Conservation (phyloP, 2,888 invertebrate genomes). For the Drosophila meridiana region DNA sequence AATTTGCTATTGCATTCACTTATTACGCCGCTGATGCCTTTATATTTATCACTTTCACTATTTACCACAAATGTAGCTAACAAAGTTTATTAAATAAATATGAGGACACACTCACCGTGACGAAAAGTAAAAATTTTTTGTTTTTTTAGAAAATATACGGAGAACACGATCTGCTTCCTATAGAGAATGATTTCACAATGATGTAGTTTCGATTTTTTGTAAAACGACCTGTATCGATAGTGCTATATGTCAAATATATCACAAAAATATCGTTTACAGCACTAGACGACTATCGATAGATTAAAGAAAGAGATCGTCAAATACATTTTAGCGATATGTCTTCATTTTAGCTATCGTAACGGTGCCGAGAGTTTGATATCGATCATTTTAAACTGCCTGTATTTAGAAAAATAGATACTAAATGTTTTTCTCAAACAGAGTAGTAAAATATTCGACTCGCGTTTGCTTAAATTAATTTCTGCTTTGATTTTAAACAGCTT, state of each 20-base stretch:
- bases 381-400: not conserved
- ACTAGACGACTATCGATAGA: not conserved
- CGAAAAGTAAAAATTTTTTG: slow-evolving; percentile 7
- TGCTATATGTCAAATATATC: not conserved
- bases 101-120: slow-evolving; percentile 47
- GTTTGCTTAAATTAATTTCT: not conserved
- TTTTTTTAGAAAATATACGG: not conserved
- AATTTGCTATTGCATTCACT: slow-evolving; percentile 16
- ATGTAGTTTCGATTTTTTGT: slow-evolving; percentile 10
- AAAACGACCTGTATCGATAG: not conserved
- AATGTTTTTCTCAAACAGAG: not conserved
- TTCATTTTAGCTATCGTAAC: not conserved
- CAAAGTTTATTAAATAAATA: slow-evolving; percentile 17
- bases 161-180: slow-evolving; percentile 17
- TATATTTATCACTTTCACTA: slow-evolving; percentile 36
- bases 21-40: not conserved
- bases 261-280: not conserved
- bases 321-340: not conserved
- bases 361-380: not conserved
- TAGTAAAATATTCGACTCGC: too few relatives aligned
- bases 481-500: not conserved
- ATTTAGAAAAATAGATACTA: not conserved
- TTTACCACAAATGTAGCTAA: slow-evolving; percentile 1
- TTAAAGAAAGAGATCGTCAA: not conserved
- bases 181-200: slow-evolving; percentile 40